phyloP scores from a whole-genome alignment of 2,113 vertebrate species.

The Cynoglossus semilaevis region DNA sequence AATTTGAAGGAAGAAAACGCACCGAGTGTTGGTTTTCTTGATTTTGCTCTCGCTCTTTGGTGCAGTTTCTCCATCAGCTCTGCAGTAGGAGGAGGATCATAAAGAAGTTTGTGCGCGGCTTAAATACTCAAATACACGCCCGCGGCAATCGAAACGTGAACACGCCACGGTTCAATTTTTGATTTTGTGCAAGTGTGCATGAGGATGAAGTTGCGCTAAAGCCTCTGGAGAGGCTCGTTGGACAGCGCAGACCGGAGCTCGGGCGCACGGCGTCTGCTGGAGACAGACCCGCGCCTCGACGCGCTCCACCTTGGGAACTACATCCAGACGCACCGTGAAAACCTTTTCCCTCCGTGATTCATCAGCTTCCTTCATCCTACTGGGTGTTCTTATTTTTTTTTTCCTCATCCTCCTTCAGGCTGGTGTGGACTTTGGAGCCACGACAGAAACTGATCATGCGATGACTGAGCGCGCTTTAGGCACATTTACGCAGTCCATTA shows the following conservation, averaged over 20 bases:
- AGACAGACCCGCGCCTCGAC: constrained; percentile 42
- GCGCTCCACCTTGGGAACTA: constrained; percentile 68
- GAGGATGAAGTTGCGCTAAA: constrained; percentile 38
- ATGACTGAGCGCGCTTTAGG: constrained; percentile 76
- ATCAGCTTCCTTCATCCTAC: constrained; percentile 6
- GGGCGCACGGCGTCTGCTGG: constrained; percentile 48
- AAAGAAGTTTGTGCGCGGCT: constrained; percentile 49
- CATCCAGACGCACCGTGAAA: constrained; percentile 42
- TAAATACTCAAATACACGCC: constrained; percentile 9
- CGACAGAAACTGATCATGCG: constrained; percentile 74
- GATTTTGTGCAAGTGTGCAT: not conserved
- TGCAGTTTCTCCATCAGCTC: constrained; percentile 13
- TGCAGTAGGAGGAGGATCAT: constrained; percentile 11
- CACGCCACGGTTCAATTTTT: not conserved
- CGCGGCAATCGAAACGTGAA: constrained; percentile 13
- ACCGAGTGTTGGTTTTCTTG: not conserved
- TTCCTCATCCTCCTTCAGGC: constrained; percentile 7
- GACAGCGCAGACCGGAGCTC: constrained; percentile 33
- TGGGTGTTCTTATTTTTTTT: not conserved
- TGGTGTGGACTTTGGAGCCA: constrained; percentile 62
- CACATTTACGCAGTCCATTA: constrained; percentile 66
- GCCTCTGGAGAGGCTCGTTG: constrained; percentile 34
- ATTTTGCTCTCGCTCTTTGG: not conserved
- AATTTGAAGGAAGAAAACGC: not conserved
- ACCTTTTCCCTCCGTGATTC: constrained; percentile 9